Evolutionary conservation across 2,797 vertebrate genomes (phyloP).

Genomic region (Lepus oiostolus): DNA sequence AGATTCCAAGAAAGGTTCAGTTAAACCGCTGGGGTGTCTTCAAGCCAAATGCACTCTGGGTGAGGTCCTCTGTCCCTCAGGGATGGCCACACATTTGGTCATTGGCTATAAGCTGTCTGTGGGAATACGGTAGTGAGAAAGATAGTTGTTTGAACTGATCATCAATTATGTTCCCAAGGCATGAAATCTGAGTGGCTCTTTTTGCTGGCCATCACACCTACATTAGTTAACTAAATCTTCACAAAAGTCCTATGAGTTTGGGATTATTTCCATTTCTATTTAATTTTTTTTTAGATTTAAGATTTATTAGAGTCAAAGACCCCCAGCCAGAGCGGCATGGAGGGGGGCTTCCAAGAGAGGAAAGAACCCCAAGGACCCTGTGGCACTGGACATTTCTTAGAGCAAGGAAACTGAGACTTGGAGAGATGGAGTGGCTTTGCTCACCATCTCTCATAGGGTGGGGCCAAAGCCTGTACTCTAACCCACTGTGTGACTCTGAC

Average conservation of each 20-base stretch:
- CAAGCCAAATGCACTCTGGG: neutral
- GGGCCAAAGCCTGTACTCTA: neutral
- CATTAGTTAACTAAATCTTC: neutral
- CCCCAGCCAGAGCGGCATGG: too few relatives aligned
- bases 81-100: neutral
- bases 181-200: neutral
- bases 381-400: neutral
- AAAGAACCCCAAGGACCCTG: too few relatives aligned
- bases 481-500: neutral
- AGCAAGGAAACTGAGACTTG: neutral
- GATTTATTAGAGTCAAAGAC: too few relatives aligned
- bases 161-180: neutral
- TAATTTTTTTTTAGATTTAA: neutral
- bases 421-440: neutral
- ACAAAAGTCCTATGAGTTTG: neutral
- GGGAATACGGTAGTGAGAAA: neutral
- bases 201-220: neutral
- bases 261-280: neutral
- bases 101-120: neutral
- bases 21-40: neutral
- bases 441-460: neutral
- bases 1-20: neutral
- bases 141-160: neutral
- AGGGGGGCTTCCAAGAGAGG: too few relatives aligned
- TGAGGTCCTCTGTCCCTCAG: neutral